A percentile compares a stretch with the other conserved stretches of the same genome.
Evolutionary conservation across 1,140 invertebrate genomes (phyloP).

Genomic region (Steinernema khuongi): DNA sequence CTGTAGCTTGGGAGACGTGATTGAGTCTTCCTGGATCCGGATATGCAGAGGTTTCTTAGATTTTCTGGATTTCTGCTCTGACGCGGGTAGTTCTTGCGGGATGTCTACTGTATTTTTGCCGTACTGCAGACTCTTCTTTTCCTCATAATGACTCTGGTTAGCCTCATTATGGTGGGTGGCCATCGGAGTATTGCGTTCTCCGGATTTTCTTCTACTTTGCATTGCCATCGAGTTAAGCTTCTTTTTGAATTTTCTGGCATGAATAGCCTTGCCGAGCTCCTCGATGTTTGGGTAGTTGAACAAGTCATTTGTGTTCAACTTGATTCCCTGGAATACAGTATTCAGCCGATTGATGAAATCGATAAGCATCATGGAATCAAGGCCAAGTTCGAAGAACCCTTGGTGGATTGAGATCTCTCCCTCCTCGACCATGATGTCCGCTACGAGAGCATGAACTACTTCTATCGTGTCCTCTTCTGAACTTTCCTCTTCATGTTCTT

Average conservation of each 20-base stretch:
- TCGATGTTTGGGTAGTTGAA: slow-evolving; percentile 35
- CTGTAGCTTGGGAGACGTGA: too few species aligned
- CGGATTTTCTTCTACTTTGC: too few species aligned
- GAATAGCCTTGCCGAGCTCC: slow-evolving; percentile 26
- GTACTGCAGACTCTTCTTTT: too few species aligned
- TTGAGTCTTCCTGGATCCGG: too few species aligned
- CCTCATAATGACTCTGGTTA: too few species aligned
- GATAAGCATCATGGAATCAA: slow-evolving; percentile 34
- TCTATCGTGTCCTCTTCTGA: neutral
- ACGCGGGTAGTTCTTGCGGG: too few species aligned
- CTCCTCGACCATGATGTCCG: neutral
- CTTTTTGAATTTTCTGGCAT: slow-evolving; percentile 12
- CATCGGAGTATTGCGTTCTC: neutral
- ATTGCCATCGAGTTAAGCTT: too few species aligned
- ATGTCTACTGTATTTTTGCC: too few species aligned
- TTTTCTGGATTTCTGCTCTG: too few species aligned
- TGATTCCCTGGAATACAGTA: slow-evolving; percentile 20
- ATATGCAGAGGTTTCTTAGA: too few species aligned
- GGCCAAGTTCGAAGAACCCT: slow-evolving; percentile 35
- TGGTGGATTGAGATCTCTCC: neutral
- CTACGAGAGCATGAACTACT: neutral
- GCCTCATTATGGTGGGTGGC: neutral
- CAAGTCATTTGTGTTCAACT: slow-evolving; percentile 29
- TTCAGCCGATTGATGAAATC: slow-evolving; percentile 38
- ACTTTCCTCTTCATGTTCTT: neutral